Base-by-base conservation (phyloP, 2,888 invertebrate species). In the Xestoiulus laeticollis region DNA sequence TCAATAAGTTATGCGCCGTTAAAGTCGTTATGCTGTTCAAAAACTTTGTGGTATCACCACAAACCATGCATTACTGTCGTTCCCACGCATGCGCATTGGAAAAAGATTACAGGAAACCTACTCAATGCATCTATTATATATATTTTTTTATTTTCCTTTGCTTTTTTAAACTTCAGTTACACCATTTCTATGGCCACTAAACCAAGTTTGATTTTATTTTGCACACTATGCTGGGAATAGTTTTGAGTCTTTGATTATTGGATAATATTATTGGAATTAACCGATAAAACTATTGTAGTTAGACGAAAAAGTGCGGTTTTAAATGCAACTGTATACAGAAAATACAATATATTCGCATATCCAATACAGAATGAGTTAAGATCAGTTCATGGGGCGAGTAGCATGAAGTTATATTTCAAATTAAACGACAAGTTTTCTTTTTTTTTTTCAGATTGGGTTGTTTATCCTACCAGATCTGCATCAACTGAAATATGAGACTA, bases 101-200 rank as follows among this genome's bases (percentile, higher is more conserved):
- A n/a, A n/a, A n/a, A n/a, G n/a, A n/a, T n/a, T n/a, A n/a, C n/a
- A n/a, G n/a, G n/a, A n/a, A n/a, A n/a, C n/a, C n/a, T n/a, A n/a
- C n/a, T n/a, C n/a, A n/a, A n/a, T n/a, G n/a, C n/a, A n/a, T n/a
- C n/a, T n/a, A n/a, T n/a, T n/a, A n/a, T n/a, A n/a, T n/a, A 53
- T 53, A 4, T 53, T 53, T 53, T 53, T 16, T 53, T 53, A 6
- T 53, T 19, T 53, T 53, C n/a, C 8, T 38, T 38, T 38, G 8
- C 38, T 38, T 38, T 38, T 38, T 8, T 38, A 19, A 8, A 38
- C 38, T 38, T 38, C 78, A 14, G 30, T 78, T 14, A 78, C 14
- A 30, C 78, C 14, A 78, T 78, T 78, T 78, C 78, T 78, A 78
- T 78, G 78, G 78, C 30, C 26, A 78, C 78, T 78, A 78, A 78